Base-by-base conservation (phyloP, 2,797 vertebrate species). In the Liparis tanakae region DNA sequence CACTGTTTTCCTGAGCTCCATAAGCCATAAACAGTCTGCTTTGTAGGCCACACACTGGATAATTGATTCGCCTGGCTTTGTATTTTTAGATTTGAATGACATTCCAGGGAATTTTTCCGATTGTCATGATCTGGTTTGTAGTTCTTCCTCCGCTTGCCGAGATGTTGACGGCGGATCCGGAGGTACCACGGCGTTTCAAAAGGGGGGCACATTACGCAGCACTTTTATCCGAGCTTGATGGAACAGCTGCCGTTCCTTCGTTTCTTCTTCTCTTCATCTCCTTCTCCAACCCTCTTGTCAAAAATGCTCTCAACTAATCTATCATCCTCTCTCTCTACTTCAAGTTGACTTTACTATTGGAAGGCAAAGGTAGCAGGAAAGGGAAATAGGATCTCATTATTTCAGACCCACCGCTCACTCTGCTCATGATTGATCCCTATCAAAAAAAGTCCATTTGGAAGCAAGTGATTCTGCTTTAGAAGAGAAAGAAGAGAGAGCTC, bases 1-100 rank as follows among this genome's bases (percentile, higher is more conserved):
- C 80, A 20, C 70, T 60, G 30, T 73, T 81, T 14, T 55, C 67
- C 80, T 60, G 30, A 74, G 72, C 74, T 81, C 55, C n/a, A 30
- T 30, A 30, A 18, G 33, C 67, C 74, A 79, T 79, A 6, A 73
- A 25, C 61, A 54, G 54, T 74, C 62, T 85, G 84, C 80, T 89
- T 87, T 87, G 67, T 82, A 80, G 80, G 82, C 80, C 82, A 79
- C 81, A 84, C 83, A 85, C 83, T 58, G 54, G 66, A 78, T 87
- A 90, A 93, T 87, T 74, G 90, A 88, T 89, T 83, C 82, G 68
- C 69, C 62, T 82, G 36, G 81, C 70, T 81, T 88, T 80, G 80
- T 88, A 86, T 89, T 86, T 91, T 87, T 89, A 89, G 79, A 90
- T 86, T 91, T 94, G 92, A 94, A 89, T 94, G 92, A 92, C 92